A percentile compares a stretch with the other conserved stretches of the same genome.
Conservation (phyloP, 2,888 invertebrate species). For the Apomyelois bistriatella region DNA sequence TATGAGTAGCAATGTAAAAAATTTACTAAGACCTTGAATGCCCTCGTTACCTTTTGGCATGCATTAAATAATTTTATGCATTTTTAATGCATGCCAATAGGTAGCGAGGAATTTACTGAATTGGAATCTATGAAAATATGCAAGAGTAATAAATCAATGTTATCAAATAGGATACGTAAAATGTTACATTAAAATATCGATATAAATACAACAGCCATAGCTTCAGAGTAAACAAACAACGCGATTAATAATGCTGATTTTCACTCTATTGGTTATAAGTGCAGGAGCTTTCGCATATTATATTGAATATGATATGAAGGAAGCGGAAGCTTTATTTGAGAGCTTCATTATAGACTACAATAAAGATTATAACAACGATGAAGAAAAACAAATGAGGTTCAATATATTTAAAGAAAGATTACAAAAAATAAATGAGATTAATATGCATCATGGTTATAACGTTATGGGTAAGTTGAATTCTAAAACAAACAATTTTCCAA, state of each 20-base stretch:
- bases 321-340: not conserved
- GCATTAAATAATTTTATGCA: too few species aligned
- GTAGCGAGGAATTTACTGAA: too few species aligned
- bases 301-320: not conserved
- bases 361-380: not conserved
- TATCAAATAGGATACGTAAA: too few species aligned
- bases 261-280: not conserved
- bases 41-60: too few species aligned
- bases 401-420: slow-evolving; percentile 2
- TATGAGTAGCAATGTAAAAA: too few species aligned
- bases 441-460: not conserved
- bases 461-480: not conserved
- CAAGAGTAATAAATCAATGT: too few species aligned
- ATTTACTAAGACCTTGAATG: too few species aligned
- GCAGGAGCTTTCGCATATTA: not conserved
- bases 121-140: too few species aligned
- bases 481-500: too few species aligned
- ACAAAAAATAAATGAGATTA: not conserved
- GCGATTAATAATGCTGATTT: not conserved
- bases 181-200: too few species aligned
- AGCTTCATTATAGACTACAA: not conserved
- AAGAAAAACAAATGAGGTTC: slow-evolving; percentile 6
- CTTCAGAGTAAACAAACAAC: not conserved
- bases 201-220: too few species aligned
- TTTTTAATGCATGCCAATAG: too few species aligned